phyloP scores from a whole-genome alignment of 2,888 invertebrate genomes.

The Invenusta paracnida region DNA sequence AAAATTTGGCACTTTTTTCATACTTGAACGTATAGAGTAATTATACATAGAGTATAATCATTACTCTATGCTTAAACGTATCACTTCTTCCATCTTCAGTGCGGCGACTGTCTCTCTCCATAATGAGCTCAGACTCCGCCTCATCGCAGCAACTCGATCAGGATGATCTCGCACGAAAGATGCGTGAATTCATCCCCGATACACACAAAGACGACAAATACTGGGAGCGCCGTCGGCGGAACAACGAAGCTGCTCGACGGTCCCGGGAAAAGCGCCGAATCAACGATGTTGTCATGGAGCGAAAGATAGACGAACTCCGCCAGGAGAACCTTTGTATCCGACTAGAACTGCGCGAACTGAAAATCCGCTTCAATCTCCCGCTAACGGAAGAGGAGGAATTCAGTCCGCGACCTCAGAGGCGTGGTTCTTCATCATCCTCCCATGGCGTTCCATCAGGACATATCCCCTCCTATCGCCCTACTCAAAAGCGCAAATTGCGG shows the following conservation, averaged over 20 bases:
- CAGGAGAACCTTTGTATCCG: constrained; percentile 90
- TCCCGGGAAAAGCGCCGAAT: constrained; percentile 91
- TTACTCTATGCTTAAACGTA: too few relatives aligned
- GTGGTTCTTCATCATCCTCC: not conserved
- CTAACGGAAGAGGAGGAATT: too few relatives aligned
- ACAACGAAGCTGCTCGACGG: constrained; percentile 92
- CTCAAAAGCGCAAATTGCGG: not conserved
- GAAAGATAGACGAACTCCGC: constrained; percentile 83
- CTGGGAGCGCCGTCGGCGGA: constrained; percentile 88
- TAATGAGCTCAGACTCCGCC: constrained; percentile 1
- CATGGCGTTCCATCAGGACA: not conserved
- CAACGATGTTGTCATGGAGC: constrained; percentile 92
- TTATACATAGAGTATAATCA: too few relatives aligned
- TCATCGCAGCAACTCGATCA: constrained; percentile 14
- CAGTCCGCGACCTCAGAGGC: not conserved
- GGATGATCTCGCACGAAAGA: constrained; percentile 69
- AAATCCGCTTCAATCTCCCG: too few relatives aligned
- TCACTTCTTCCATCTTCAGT: not conserved
- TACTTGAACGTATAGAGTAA: too few relatives aligned
- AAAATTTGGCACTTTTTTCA: too few relatives aligned
- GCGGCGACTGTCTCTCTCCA: not conserved
- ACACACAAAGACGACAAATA: constrained; percentile 92
- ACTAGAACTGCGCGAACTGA: constrained; percentile 83
- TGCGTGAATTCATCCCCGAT: constrained; percentile 91
- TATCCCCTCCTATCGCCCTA: not conserved